Percentiles rank a stretch among this genome's conserved stretches.
phyloP scores from a whole-genome alignment of 2,113 vertebrate genomes.

The Orthonyx spaldingii region DNA sequence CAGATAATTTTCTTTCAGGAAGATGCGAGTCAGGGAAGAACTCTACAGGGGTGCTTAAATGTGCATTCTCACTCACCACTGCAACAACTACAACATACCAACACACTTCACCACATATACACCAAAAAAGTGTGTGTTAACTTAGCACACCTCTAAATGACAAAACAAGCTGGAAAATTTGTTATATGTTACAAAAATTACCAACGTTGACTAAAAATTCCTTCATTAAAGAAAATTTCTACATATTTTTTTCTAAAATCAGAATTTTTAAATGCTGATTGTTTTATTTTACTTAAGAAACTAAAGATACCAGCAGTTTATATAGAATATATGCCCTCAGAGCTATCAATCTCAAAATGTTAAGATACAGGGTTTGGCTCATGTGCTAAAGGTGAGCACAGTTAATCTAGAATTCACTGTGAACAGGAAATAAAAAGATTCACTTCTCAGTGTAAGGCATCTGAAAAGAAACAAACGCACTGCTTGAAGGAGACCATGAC shows the following conservation, averaged over 20 bases:
- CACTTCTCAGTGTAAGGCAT: background rate
- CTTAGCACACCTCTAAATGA: background rate
- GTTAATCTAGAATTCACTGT: background rate
- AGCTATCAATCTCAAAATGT: background rate
- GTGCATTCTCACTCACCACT: background rate
- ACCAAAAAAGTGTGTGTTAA: rapidly evolving
- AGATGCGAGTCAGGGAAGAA: background rate
- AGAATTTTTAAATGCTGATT: background rate
- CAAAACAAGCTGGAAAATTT: background rate
- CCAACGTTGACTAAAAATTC: background rate
- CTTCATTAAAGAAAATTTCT: background rate
- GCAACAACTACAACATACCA: background rate
- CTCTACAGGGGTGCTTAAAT: background rate
- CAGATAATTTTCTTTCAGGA: background rate
- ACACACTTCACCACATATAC: background rate
- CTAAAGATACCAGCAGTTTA: background rate
- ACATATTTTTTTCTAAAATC: background rate
- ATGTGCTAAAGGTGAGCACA: rapidly evolving
- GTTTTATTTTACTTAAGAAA: background rate
- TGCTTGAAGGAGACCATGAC: background rate
- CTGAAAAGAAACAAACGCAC: background rate
- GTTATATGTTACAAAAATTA: background rate
- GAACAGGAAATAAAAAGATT: background rate
- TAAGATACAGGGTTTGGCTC: background rate
- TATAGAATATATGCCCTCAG: background rate